phyloP scores from a whole-genome alignment of 1,140 invertebrate species.

The Apocrypta bakeri region DNA sequence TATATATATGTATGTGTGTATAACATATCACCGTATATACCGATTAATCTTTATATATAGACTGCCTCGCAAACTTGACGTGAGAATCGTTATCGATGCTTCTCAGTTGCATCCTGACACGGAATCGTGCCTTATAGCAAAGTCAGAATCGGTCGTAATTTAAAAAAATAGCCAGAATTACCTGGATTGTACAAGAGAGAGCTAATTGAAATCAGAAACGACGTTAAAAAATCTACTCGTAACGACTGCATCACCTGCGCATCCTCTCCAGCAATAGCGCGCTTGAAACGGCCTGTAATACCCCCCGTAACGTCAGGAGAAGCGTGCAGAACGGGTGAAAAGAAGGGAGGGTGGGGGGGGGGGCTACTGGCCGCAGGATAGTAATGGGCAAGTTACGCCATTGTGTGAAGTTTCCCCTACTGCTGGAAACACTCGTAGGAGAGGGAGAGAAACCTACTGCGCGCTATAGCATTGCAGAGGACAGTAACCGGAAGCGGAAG shows the following conservation, averaged over 20 bases:
- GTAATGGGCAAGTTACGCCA: slow-evolving; percentile 69
- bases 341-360: slow-evolving; percentile 4
- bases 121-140: neutral
- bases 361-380: slow-evolving; percentile 50
- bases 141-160: neutral
- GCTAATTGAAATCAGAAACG: slow-evolving; percentile 47
- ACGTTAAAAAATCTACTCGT: slow-evolving; percentile 42
- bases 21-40: too few species aligned
- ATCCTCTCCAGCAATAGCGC: slow-evolving; percentile 8
- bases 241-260: slow-evolving; percentile 14
- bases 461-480: neutral
- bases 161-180: neutral
- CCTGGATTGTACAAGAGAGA: neutral
- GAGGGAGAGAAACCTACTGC: slow-evolving; percentile 28
- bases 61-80: too few species aligned
- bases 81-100: too few species aligned
- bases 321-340: too few species aligned
- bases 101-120: too few species aligned
- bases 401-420: slow-evolving; percentile 66
- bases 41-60: too few species aligned
- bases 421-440: neutral
- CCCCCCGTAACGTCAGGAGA: slow-evolving; percentile 10
- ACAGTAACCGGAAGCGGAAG: slow-evolving; percentile 70
- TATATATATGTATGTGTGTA: too few species aligned
- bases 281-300: slow-evolving; percentile 10